Percentiles rank a stretch among this genome's conserved stretches.
Evolutionary conservation across 2,888 invertebrate species (phyloP).

Genomic region (Stegophylla sp.): DNA sequence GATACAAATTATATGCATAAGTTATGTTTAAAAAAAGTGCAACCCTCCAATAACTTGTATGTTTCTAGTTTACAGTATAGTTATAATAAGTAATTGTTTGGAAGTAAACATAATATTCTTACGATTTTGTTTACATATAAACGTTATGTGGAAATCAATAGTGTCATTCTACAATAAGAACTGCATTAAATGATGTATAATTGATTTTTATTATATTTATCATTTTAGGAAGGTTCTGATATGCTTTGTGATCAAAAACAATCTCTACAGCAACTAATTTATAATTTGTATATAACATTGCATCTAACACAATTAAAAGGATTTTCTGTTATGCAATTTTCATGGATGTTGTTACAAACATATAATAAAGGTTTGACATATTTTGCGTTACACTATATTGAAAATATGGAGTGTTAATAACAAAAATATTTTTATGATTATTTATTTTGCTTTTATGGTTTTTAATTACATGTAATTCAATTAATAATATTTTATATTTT

Average conservation of each 20-base stretch:
- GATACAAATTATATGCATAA: too few species aligned
- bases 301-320: conserved; percentile 85
- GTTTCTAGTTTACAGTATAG: too few species aligned
- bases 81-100: too few species aligned
- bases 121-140: neutral
- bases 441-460: too few species aligned
- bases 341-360: conserved; percentile 81
- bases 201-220: neutral
- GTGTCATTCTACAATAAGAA: neutral
- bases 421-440: too few species aligned
- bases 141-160: too few species aligned
- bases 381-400: neutral
- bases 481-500: neutral
- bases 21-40: too few species aligned
- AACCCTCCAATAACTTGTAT: too few species aligned
- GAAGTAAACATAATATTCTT: too few species aligned
- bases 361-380: conserved; percentile 74
- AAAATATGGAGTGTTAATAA: too few species aligned
- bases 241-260: conserved; percentile 77
- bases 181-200: neutral
- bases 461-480: neutral
- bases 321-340: conserved; percentile 87
- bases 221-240: conserved; percentile 72
- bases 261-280: conserved; percentile 82
- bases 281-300: conserved; percentile 81